phyloP scores from a whole-genome alignment of 2,797 vertebrate species.

The Paedocypris micromegethes region DNA sequence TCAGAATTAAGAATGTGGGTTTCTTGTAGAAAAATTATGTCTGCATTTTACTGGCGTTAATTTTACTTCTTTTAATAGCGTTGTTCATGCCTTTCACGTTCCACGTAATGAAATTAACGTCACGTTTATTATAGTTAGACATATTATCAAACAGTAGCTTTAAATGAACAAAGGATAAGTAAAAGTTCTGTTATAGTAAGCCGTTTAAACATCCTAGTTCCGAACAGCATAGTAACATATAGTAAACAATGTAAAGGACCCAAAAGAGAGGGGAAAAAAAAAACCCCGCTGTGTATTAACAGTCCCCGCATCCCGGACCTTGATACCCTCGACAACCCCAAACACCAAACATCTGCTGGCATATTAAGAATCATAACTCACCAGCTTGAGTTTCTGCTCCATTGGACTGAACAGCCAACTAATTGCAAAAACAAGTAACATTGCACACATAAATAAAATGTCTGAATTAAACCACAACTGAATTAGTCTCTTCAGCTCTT shows the following conservation, averaged over 20 bases:
- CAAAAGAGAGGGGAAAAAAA: background rate
- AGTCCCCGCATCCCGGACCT: background rate
- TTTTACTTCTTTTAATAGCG: background rate
- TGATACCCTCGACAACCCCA: background rate
- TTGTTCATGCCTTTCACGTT: too few relatives aligned
- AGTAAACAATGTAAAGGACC: too few relatives aligned
- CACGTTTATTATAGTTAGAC: background rate
- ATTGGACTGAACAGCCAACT: background rate
- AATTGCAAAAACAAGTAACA: background rate
- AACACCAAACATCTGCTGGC: background rate
- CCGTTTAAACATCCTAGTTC: background rate
- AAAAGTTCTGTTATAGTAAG: too few relatives aligned
- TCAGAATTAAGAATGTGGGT: background rate
- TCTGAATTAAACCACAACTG: too few relatives aligned
- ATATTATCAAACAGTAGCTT: background rate
- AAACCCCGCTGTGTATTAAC: background rate
- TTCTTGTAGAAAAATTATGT: background rate
- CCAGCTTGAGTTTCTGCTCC: background rate
- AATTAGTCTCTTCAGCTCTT: too few relatives aligned
- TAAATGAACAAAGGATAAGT: background rate
- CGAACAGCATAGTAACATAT: background rate
- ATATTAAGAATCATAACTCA: slow-evolving; percentile 5
- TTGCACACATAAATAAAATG: background rate
- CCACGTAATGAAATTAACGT: background rate
- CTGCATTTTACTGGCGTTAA: background rate